Evolutionary conservation across 1,140 invertebrate species (phyloP), one percentile per base, ranked within the genome.

Genomic region (Pseudomyrmex gracilis): DNA sequence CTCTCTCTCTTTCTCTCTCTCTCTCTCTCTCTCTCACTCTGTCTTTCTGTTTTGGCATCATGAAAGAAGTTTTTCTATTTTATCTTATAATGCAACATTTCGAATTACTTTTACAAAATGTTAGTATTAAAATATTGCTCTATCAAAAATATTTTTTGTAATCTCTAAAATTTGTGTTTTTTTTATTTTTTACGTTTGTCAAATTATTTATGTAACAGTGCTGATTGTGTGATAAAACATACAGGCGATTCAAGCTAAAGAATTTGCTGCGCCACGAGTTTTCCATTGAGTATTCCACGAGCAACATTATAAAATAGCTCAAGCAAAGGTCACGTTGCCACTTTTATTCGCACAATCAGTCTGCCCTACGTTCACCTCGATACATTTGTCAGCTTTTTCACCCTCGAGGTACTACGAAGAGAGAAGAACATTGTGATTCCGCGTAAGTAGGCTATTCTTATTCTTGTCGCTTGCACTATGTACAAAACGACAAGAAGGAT

Each of bases 371-470:
- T 58, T 51, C 64, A 34, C 34, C 66, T 20, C 51, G 13, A 15
- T 70, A 68, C 68, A 66, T 82, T 73, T 73, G 67, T 85, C 68
- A 55, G 61, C 34, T 80, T 84, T 80, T 71, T 53, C 57, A 58
- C 53, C 24, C 8, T 45, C 43, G 34, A 34, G 34, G 34, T 34
- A 34, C 34, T 34, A 34, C 34, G 34, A 34, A 7, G 34, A 17
- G 17, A 58, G 20, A 17, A 17, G n/a, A 51, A 15, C 70, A 74
- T 85, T 76, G 76, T 24, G 60, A 87, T 85, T 87, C 58, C 45
- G 17, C 70, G 83, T 84, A 84, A 70, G 68, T 70, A 55, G 49
- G 70, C 82, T 77, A 85, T 82, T 64, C 51, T 76, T 70, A 73
- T 73, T 80, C 67, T 55, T 66, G 3, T 9, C 64, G 20, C 24